phyloP scores from a whole-genome alignment of 2,888 invertebrate species.

The Fragum sueziense region DNA sequence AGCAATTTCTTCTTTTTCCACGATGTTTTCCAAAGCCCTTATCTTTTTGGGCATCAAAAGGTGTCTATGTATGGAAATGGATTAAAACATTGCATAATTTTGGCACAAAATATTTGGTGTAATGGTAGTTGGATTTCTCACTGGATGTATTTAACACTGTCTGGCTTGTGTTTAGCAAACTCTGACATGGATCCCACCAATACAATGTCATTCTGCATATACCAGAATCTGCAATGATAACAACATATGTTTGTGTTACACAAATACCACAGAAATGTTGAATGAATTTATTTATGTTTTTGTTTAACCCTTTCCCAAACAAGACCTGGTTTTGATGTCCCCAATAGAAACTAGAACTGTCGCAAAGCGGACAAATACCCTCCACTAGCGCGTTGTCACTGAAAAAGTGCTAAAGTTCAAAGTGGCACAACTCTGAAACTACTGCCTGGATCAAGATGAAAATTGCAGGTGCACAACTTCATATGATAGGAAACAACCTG shows the following conservation, averaged over 20 bases:
- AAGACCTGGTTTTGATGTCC: too few species aligned
- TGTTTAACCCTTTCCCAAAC: too few species aligned
- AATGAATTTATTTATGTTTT: too few species aligned
- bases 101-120: background rate
- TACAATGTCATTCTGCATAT: slow-evolving; percentile 30
- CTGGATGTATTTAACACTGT: background rate
- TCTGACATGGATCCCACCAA: slow-evolving; percentile 35
- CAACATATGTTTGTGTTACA: background rate
- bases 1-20: background rate
- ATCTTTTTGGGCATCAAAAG: background rate
- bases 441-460: too few species aligned
- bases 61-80: background rate
- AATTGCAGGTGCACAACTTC: too few species aligned
- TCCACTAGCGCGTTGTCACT: too few species aligned
- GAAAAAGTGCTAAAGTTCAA: too few species aligned
- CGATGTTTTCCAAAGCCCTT: background rate
- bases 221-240: slow-evolving; percentile 37
- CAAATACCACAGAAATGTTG: too few species aligned
- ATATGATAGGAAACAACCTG: too few species aligned
- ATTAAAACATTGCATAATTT: background rate
- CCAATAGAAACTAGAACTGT: too few species aligned
- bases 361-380: too few species aligned
- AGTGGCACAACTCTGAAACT: too few species aligned
- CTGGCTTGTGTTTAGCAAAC: slow-evolving; percentile 25
- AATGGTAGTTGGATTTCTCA: background rate